A percentile compares a stretch with the other conserved stretches of the same genome.
Conservation (phyloP, 2,797 vertebrate genomes). For the Lindbergichthys nudifrons region DNA sequence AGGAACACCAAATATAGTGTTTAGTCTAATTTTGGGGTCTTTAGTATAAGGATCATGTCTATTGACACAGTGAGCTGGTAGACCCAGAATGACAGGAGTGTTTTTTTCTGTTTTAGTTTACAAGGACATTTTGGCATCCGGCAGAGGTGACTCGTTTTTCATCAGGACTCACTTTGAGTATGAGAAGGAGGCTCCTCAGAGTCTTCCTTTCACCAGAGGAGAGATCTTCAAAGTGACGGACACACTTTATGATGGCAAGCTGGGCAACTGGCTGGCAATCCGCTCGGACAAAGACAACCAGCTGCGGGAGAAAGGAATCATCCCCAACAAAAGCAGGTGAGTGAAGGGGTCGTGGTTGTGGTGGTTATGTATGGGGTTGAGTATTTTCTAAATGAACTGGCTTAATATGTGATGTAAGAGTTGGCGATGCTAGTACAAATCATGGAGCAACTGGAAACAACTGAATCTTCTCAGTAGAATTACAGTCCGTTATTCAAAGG, state of each 20-base stretch:
- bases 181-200: slow-evolving; percentile 93
- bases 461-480: not conserved
- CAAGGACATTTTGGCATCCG: slow-evolving; percentile 93
- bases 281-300: slow-evolving; percentile 89
- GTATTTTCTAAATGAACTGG: not conserved
- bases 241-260: slow-evolving; percentile 95
- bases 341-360: not conserved
- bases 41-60: not conserved
- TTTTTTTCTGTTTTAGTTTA: slow-evolving; percentile 85
- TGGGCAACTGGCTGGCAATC: slow-evolving; percentile 96
- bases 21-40: not conserved
- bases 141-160: slow-evolving; percentile 96
- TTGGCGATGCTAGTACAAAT: not conserved
- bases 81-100: not conserved
- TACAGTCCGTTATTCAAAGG: not conserved
- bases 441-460: not conserved
- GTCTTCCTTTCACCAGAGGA: slow-evolving; percentile 91
- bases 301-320: slow-evolving; percentile 94
- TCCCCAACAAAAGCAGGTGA: slow-evolving; percentile 97
- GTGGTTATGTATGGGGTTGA: not conserved
- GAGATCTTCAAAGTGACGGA: slow-evolving; percentile 96
- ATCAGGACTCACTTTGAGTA: slow-evolving; percentile 98
- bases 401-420: not conserved
- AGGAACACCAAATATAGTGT: not conserved
- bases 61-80: not conserved